phyloP scores from a whole-genome alignment of 1,140 invertebrate genomes.

The Euura lappo region DNA sequence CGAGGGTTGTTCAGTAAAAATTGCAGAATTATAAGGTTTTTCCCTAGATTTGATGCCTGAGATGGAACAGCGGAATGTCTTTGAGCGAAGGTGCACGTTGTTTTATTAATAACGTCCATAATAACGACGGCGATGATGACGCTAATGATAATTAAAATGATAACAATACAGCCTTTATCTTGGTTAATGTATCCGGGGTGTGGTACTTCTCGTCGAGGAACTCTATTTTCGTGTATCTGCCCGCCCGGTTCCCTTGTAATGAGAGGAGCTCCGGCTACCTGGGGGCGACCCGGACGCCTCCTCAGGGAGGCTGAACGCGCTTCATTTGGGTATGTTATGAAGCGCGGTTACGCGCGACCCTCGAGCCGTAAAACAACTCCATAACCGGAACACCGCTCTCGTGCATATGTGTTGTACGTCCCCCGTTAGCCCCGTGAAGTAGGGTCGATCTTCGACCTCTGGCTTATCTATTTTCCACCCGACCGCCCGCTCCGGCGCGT shows the following conservation, averaged over 20 bases:
- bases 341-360: conserved; percentile 9
- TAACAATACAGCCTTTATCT: neutral
- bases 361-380: conserved; percentile 11
- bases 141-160: no score
- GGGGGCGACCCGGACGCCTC: conserved; percentile 1
- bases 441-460: neutral
- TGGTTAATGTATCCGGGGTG: neutral
- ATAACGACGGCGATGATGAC: no score
- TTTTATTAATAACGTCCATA: no score
- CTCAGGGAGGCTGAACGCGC: neutral
- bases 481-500: no score
- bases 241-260: conserved; percentile 5
- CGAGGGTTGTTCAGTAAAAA: no score
- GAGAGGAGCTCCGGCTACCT: neutral
- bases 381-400: neutral
- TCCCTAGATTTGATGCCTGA: no score
- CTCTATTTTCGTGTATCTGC: neutral
- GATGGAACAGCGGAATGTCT: no score
- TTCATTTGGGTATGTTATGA: conserved; percentile 13
- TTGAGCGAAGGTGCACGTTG: no score
- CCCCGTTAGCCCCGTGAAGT: neutral
- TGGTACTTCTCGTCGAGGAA: neutral
- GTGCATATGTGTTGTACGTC: neutral
- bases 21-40: no score
- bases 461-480: neutral